phyloP scores from a whole-genome alignment of 2,797 vertebrate species.

The Pseudomugil gertrudae region DNA sequence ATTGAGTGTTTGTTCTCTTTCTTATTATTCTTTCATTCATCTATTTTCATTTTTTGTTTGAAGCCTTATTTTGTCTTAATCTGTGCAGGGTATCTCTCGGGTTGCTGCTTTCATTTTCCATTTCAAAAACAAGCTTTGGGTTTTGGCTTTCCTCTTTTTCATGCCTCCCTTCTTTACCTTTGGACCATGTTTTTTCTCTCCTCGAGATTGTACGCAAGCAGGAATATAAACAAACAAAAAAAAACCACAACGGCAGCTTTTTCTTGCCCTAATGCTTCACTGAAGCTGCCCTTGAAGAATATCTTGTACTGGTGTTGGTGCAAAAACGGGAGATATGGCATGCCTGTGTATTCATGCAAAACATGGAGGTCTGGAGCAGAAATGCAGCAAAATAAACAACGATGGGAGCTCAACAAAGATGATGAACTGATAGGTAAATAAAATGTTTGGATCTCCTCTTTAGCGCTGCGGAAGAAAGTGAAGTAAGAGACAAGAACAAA shows the following conservation, averaged over 20 bases:
- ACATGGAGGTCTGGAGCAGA: conserved; percentile 25
- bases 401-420: conserved; percentile 29
- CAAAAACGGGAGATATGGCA: conserved; percentile 38
- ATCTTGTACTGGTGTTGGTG: conserved; percentile 52
- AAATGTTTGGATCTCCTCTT: background rate
- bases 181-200: conserved; percentile 27
- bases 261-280: conserved; percentile 56
- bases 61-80: conserved; percentile 13
- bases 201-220: conserved; percentile 29
- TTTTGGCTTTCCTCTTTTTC: conserved; percentile 51
- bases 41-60: conserved; percentile 14
- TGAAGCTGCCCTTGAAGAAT: conserved; percentile 64
- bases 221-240: conserved; percentile 22
- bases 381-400: conserved; percentile 17
- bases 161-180: conserved; percentile 8
- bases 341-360: conserved; percentile 34
- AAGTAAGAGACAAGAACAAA: conserved; percentile 14
- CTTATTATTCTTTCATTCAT: conserved; percentile 31
- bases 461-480: conserved; percentile 20
- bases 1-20: conserved; percentile 30
- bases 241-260: conserved; percentile 24
- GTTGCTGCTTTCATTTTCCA: conserved; percentile 39
- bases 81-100: background rate
- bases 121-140: conserved; percentile 39
- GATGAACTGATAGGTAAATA: conserved; percentile 11